Evolutionary conservation across 1,140 invertebrate species (phyloP), one percentile per base, ranked within the genome.

Genomic region (Campodea augens): DNA sequence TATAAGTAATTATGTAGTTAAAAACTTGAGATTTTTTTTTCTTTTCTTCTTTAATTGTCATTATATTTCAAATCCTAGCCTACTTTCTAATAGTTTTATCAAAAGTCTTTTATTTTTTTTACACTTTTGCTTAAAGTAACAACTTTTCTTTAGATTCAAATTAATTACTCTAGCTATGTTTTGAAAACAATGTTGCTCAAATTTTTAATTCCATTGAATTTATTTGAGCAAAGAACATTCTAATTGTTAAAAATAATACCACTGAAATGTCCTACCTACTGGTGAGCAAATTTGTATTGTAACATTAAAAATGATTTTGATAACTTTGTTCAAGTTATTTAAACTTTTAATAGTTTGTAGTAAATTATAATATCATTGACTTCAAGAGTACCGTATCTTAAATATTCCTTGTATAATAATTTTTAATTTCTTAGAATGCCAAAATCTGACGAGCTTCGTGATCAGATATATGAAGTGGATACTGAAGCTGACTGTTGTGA

Each of bases 381-480:
- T 20, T 40, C 29, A 50, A 46, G 25, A 27, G 4, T 44, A 41
- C 38, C 41, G 5, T 21, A 18, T 12, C 40, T 13, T 12, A 10
- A 20, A 0, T 37, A 46, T 22, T 23, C 21, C 40, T 46, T 49
- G 37, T 24, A 43, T 29, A 21, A 25, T 7, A 19, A 37, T 25
- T 42, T 52, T 50, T 52, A 41, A 53, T 51, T 51, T 59, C 59
- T 44, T 51, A 77, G 75, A 60, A 63, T 74, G 53, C 60, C 70
- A 49, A 73, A 71, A 54, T 60, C 62, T 25, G 70, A 77, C 56
- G 65, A 77, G 48, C 61, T 86, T 4, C 74, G 77, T 56, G 82
- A 90, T 61, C 82, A 86, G 60, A 64, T 85, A 1, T 91, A 83
- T 56, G 81, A 87, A 65, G 74, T 84, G 48, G 87, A 92, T 65